These are phyloP conservation scores for Noctua janthe DNA, from an alignment of 2,888 invertebrate genomes.

Conservation along the genomic window DNA sequence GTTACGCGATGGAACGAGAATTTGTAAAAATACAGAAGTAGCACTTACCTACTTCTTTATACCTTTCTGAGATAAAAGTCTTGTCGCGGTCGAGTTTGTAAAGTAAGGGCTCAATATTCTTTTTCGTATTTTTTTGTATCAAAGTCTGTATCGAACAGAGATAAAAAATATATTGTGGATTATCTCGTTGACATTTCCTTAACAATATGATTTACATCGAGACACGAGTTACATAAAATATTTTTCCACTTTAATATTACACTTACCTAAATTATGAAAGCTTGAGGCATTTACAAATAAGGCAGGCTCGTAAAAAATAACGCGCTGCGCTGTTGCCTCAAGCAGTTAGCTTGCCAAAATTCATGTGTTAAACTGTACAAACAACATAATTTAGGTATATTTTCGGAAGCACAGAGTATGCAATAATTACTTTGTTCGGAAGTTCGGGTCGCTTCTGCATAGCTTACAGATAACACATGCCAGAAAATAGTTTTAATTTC, in stretches of 20 bases:
- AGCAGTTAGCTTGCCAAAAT: neutral
- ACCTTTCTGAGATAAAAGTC: neutral
- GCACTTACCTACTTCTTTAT: neutral
- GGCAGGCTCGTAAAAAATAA: neutral
- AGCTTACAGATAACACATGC: neutral
- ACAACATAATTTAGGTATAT: neutral
- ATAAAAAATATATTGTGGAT: neutral
- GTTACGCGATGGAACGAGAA: neutral
- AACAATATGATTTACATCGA: neutral
- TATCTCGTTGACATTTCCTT: neutral
- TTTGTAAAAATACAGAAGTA: neutral
- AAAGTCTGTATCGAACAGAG: neutral
- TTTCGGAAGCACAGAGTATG: neutral
- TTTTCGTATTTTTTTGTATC: neutral
- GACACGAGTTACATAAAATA: conserved; percentile 1
- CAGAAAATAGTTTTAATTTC: neutral
- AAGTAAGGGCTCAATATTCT: neutral
- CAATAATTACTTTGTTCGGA: neutral
- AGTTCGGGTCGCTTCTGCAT: neutral
- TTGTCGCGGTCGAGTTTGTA: neutral
- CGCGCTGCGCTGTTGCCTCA: neutral
- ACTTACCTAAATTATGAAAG: conserved; percentile 6
- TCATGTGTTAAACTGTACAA: conserved; percentile 1
- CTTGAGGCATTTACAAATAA: conserved; percentile 7
- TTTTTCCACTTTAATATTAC: neutral